Evolutionary conservation across 2,113 vertebrate species (phyloP).

Genomic region (Hyperopisus bebe): DNA sequence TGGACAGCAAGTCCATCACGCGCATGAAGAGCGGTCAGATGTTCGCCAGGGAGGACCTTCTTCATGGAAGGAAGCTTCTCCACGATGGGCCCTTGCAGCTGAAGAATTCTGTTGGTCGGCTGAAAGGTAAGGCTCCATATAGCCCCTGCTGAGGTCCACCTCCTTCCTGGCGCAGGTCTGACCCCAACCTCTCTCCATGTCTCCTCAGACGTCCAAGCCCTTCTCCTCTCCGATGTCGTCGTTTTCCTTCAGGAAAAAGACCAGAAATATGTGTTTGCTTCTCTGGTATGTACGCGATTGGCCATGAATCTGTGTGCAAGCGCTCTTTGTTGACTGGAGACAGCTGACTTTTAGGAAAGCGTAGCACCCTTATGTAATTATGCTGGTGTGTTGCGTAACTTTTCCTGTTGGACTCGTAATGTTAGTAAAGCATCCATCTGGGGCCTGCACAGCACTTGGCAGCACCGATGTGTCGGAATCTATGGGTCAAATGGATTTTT

Average conservation of each 20-base stretch:
- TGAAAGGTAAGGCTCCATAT: constrained; percentile 68
- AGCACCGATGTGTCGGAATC: constrained; percentile 22
- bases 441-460: constrained; percentile 15
- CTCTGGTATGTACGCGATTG: constrained; percentile 63
- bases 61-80: constrained; percentile 76
- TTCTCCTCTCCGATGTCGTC: constrained; percentile 82
- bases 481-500: constrained; percentile 31
- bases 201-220: constrained; percentile 77
- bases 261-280: constrained; percentile 89
- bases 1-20: constrained; percentile 91
- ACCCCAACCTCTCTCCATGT: neutral
- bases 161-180: neutral
- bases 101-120: constrained; percentile 67
- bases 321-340: neutral
- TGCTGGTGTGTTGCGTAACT: constrained; percentile 30
- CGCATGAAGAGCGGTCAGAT: constrained; percentile 93
- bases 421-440: constrained; percentile 36
- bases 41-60: constrained; percentile 86
- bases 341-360: neutral
- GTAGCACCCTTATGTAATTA: constrained; percentile 8
- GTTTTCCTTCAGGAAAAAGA: constrained; percentile 96
- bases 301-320: neutral
- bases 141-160: neutral
- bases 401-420: constrained; percentile 27
- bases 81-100: constrained; percentile 81